These are phyloP conservation scores for Corythoichthys intestinalis DNA, from an alignment of 2,113 vertebrate genomes.

Conservation along the genomic window DNA sequence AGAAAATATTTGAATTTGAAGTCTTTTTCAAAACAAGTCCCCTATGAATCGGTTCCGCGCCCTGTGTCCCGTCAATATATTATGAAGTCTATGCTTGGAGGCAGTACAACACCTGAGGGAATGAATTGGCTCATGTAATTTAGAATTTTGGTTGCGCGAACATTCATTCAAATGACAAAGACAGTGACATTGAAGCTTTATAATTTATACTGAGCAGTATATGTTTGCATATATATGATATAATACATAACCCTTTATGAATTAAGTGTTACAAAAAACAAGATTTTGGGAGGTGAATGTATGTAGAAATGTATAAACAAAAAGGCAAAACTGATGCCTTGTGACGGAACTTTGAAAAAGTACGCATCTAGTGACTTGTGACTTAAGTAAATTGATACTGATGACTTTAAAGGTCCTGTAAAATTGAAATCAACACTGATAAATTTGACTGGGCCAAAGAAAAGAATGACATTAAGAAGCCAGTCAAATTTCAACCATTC, in stretches of 20 bases:
- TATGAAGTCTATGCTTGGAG: neutral
- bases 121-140: neutral
- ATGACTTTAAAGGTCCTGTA: neutral
- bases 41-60: no score
- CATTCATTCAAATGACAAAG: neutral
- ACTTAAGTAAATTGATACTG: slow-evolving; percentile 1
- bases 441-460: no score
- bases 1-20: no score
- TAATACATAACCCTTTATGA: no score
- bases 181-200: neutral
- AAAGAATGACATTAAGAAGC: no score
- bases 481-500: no score
- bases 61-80: no score
- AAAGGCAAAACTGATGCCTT: neutral
- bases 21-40: no score
- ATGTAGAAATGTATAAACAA: no score
- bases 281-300: neutral
- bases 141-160: neutral
- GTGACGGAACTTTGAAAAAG: neutral
- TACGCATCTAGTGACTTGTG: neutral
- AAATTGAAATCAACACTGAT: no score
- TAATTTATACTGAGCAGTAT: no score
- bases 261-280: neutral
- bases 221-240: no score
- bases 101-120: neutral